Evolutionary conservation across 2,797 vertebrate species (phyloP).

Genomic region (Bradypus variegatus): DNA sequence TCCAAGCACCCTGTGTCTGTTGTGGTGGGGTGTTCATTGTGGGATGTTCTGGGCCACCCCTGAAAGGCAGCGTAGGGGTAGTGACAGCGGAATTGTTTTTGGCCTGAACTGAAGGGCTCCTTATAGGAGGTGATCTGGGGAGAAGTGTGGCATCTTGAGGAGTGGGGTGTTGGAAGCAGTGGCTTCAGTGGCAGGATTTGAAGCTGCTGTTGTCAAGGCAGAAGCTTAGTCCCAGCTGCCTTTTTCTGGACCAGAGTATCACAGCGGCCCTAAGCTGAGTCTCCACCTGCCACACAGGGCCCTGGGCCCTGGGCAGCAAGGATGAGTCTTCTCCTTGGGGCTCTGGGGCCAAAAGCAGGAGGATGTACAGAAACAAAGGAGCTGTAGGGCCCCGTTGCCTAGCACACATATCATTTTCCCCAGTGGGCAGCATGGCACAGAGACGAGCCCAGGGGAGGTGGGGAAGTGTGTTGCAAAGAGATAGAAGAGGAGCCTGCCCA

Average conservation of each 20-base stretch:
- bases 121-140: neutral
- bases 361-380: neutral
- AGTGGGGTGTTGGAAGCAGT: neutral
- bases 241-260: conserved; percentile 5
- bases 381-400: conserved; percentile 50
- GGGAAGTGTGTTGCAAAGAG: neutral
- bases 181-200: neutral
- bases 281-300: neutral
- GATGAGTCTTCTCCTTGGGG: neutral
- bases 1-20: neutral
- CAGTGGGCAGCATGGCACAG: neutral
- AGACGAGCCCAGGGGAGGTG: neutral
- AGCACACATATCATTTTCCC: conserved; percentile 3
- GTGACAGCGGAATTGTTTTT: neutral
- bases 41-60: neutral
- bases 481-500: neutral
- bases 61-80: neutral
- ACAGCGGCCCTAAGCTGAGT: neutral
- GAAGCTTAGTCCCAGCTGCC: neutral
- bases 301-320: neutral
- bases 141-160: neutral
- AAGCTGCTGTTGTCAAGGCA: neutral
- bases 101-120: conserved; percentile 26
- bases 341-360: neutral
- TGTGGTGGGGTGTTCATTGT: neutral